Conservation (phyloP, 2,888 invertebrate species). For the Caenorhabditis afra region DNA sequence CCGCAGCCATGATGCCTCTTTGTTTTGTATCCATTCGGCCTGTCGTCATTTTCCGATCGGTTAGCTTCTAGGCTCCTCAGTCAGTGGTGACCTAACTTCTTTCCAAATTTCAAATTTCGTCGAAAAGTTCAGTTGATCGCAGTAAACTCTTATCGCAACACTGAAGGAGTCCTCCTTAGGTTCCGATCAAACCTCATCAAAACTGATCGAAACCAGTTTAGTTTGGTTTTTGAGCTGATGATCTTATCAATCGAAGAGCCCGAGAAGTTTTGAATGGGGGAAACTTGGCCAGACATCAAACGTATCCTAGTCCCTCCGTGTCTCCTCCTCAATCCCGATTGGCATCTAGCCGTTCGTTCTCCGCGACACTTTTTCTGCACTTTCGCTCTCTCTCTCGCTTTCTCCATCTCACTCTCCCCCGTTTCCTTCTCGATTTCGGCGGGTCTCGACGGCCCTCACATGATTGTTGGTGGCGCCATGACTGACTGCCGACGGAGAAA, state of each 20-base stretch:
- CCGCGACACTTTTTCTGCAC: too few relatives aligned
- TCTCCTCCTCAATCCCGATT: too few relatives aligned
- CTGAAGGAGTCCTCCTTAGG: too few relatives aligned
- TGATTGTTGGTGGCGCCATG: conserved; percentile 54
- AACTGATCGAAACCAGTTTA: too few relatives aligned
- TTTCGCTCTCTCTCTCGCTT: background rate
- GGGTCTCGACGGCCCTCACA: conserved; percentile 17
- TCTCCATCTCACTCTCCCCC: background rate
- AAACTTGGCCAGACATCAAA: too few relatives aligned
- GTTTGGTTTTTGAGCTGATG: too few relatives aligned
- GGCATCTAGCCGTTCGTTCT: too few relatives aligned
- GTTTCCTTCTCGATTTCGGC: conserved; percentile 1
- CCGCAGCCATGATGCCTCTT: background rate
- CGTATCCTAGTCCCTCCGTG: too few relatives aligned
- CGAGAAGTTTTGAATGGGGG: too few relatives aligned
- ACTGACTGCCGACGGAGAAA: conserved; percentile 14
- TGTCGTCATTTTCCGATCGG: background rate
- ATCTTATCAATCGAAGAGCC: too few relatives aligned
- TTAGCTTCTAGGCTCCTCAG: background rate
- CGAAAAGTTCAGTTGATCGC: background rate
- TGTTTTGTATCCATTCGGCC: conserved; percentile 9
- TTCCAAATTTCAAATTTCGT: background rate
- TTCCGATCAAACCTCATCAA: too few relatives aligned
- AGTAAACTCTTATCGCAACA: too few relatives aligned
- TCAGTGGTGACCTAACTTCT: background rate